phyloP scores from a whole-genome alignment of 2,113 vertebrate species.

The Canis aureus region DNA sequence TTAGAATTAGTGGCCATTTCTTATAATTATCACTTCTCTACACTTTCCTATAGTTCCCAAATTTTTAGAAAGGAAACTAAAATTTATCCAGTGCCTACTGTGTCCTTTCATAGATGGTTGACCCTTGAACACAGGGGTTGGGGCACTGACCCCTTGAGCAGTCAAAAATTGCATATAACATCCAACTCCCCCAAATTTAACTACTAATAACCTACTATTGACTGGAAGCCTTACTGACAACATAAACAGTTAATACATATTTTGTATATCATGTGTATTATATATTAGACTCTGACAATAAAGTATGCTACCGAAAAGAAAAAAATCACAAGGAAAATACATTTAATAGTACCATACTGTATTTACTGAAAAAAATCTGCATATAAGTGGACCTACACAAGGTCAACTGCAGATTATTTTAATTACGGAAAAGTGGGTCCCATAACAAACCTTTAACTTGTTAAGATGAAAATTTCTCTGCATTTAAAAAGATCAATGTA shows the following conservation, averaged over 20 bases:
- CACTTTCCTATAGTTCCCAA: background rate
- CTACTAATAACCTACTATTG: background rate
- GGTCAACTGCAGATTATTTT: background rate
- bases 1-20: background rate
- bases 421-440: background rate
- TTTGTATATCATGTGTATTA: background rate
- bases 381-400: background rate
- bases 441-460: background rate
- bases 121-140: background rate
- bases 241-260: background rate
- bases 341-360: background rate
- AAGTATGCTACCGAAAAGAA: background rate
- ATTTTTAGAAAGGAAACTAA: constrained; percentile 4
- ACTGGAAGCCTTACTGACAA: background rate
- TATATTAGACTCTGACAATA: background rate
- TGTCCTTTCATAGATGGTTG: background rate
- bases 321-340: background rate
- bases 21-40: background rate
- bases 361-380: background rate
- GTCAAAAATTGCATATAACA: background rate
- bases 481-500: background rate
- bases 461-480: background rate
- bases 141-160: background rate
- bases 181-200: background rate
- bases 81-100: background rate